Base-by-base conservation (phyloP, 2,797 vertebrate genomes). In the Acridotheres tristis region DNA sequence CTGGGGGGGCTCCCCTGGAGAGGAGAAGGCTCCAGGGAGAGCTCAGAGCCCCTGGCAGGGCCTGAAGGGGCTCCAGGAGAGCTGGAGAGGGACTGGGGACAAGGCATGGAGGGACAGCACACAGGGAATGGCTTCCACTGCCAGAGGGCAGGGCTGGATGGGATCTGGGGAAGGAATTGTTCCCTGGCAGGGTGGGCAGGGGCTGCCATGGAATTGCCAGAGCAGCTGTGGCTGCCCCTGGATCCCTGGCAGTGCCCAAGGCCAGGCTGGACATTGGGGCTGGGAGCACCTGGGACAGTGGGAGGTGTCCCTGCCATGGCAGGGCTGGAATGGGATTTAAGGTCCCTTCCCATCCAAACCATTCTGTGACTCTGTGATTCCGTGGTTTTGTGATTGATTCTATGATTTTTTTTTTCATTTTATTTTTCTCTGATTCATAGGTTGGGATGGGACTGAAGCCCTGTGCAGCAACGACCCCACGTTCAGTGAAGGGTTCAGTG, bases 401-500 rank as follows among this genome's bases (percentile, higher is more conserved):
- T 11, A 2, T 26, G 27, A 26, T 26, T 26, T 40, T 9, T 36
- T 36, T 30, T 57, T 79, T 58, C 18, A 9, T n/a, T 72, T 15
- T 22, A 0, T n/a, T 53, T 54, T 19, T 38, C 40, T n/a, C 29
- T n/a, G 19, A 16, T 55, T 32, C 10, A 2, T 34, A 61, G 50
- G 53, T 32, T 1, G 0, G 63, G 63, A 11, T 42, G n/a, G 45
- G 48, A 7, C n/a, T 20, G 42, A 10, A 59, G 53, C 30, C 3
- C 40, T 3, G 17, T 7, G 30, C 50, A 53, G 54, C 0, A 1
- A 25, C 2, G 45, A 23, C 30, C 16, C 29, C 51, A 22, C 0
- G 0, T n/a, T 34, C 17, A 14, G 3, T 2, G 67, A 38, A n/a
- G 54, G 40, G n/a, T 9, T 85, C 12, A 1, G 13, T 2, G 27